Percentiles rank a stretch among this genome's conserved stretches.
phyloP scores from a whole-genome alignment of 2,888 invertebrate species.

The Drosophila silvestris region DNA sequence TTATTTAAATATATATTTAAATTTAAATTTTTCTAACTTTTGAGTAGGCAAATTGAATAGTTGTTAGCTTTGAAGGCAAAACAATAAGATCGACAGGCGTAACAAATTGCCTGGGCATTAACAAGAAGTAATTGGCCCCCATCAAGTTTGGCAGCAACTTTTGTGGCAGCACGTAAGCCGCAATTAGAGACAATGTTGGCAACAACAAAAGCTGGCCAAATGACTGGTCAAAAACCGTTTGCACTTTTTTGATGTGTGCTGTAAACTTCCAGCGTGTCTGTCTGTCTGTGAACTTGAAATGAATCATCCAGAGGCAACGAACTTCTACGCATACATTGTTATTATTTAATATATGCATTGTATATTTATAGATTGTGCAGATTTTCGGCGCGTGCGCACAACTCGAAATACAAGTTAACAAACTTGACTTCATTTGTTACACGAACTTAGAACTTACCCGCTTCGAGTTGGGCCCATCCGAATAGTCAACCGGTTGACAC shows the following conservation, averaged over 20 bases:
- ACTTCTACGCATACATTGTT: conserved; percentile 31
- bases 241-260: conserved; percentile 7
- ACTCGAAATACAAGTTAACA: conserved; percentile 4
- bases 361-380: conserved; percentile 3
- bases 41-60: conserved; percentile 40
- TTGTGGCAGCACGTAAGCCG: conserved; percentile 7
- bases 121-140: conserved; percentile 43
- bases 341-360: neutral
- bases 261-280: conserved; percentile 24
- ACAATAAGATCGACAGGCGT: conserved; percentile 64
- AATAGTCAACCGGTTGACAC: conserved; percentile 98
- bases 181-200: conserved; percentile 32
- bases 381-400: conserved; percentile 8
- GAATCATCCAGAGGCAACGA: conserved; percentile 51
- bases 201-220: conserved; percentile 16
- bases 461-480: conserved; percentile 92
- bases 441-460: conserved; percentile 88
- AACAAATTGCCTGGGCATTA: conserved; percentile 49
- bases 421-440: conserved; percentile 12
- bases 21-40: conserved; percentile 19
- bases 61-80: conserved; percentile 24
- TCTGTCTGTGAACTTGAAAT: conserved; percentile 44
- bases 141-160: conserved; percentile 7
- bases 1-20: conserved; percentile 23
- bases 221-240: conserved; percentile 36